A percentile compares a stretch with the other conserved stretches of the same genome.
Evolutionary conservation across 2,797 vertebrate genomes (phyloP).

Genomic region (Limosa lapponica): DNA sequence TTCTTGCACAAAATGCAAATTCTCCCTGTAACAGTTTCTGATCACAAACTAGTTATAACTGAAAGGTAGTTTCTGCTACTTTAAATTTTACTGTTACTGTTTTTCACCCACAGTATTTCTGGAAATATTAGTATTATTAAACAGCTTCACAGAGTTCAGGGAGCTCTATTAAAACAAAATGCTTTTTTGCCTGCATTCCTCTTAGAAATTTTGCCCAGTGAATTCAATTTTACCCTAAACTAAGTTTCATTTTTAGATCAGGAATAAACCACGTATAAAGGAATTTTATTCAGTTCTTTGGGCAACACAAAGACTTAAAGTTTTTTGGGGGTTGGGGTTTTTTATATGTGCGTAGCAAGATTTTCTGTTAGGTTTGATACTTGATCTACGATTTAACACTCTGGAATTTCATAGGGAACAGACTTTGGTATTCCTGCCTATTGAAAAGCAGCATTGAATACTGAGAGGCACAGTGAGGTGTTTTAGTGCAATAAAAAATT

Average conservation of each 20-base stretch:
- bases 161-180: not conserved
- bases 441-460: not conserved
- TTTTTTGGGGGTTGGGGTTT: rapidly evolving
- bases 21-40: not conserved
- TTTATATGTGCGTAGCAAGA: not conserved
- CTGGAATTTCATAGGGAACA: not conserved
- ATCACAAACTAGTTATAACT: not conserved
- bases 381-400: not conserved
- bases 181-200: not conserved
- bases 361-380: not conserved
- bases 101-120: not conserved
- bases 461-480: not conserved
- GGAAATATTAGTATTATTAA: not conserved
- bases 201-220: not conserved
- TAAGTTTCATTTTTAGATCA: not conserved
- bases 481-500: not conserved
- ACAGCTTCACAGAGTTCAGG: not conserved
- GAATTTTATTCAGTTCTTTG: not conserved
- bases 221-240: not conserved
- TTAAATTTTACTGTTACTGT: not conserved
- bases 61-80: not conserved
- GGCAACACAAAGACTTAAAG: not conserved
- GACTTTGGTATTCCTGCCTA: not conserved
- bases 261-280: not conserved
- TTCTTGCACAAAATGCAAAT: not conserved